Evolutionary conservation across 2,113 vertebrate species (phyloP).

Genomic region (Zeus faber): DNA sequence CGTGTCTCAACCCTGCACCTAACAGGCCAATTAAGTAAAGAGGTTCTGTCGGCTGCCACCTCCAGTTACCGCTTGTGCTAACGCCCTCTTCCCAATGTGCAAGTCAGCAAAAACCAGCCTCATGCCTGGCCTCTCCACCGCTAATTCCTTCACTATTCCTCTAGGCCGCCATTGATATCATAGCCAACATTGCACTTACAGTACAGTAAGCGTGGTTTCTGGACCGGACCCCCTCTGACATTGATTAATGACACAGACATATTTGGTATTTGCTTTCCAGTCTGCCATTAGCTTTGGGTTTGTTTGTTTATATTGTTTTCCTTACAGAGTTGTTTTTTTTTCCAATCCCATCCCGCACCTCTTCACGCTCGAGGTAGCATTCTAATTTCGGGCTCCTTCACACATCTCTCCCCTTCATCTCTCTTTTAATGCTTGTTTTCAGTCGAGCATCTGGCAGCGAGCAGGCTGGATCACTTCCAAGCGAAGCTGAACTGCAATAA

Average conservation of each 20-base stretch:
- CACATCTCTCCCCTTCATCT: constrained; percentile 52
- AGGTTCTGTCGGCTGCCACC: constrained; percentile 58
- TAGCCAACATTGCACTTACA: constrained; percentile 61
- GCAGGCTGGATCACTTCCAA: constrained; percentile 41
- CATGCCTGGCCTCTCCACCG: constrained; percentile 16
- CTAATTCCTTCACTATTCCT: constrained; percentile 48
- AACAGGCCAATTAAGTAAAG: constrained; percentile 65
- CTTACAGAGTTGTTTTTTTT: no score
- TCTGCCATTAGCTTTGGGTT: constrained; percentile 37
- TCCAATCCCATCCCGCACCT: not conserved
- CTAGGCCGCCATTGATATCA: constrained; percentile 55
- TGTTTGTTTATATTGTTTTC: constrained; percentile 52
- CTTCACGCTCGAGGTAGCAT: constrained; percentile 25
- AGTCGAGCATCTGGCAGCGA: constrained; percentile 39
- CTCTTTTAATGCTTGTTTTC: constrained; percentile 44
- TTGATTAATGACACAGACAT: constrained; percentile 55
- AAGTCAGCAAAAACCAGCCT: constrained; percentile 27
- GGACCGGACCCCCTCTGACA: constrained; percentile 38
- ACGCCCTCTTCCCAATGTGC: constrained; percentile 32
- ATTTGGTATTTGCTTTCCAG: constrained; percentile 47
- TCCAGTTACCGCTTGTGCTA: constrained; percentile 37
- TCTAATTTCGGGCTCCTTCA: constrained; percentile 50
- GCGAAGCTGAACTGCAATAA: constrained; percentile 49
- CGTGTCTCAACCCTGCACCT: constrained; percentile 44
- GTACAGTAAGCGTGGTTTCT: constrained; percentile 50